These are phyloP conservation scores for Pitta sordida DNA, from an alignment of 2,113 vertebrate genomes.

Conservation along the genomic window DNA sequence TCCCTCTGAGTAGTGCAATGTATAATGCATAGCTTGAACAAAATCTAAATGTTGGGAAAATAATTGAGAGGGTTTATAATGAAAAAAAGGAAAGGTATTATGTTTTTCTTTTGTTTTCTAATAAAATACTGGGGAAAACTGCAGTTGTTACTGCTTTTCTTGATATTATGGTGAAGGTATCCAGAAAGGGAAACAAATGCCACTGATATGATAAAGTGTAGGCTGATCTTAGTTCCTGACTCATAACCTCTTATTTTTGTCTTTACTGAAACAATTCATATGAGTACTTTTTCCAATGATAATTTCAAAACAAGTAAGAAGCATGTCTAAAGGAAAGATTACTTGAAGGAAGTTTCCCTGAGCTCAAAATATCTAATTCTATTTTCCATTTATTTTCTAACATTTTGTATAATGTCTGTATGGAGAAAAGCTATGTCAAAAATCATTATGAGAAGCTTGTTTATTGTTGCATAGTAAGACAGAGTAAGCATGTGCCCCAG, in stretches of 20 bases:
- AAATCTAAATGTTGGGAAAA: not conserved
- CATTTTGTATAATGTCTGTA: not conserved
- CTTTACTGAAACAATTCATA: not conserved
- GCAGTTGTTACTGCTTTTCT: not conserved
- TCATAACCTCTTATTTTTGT: not conserved
- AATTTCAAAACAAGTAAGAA: not conserved
- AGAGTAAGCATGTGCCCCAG: no score
- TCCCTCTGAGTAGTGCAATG: not conserved
- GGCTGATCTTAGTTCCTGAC: accelerated
- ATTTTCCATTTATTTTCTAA: not conserved
- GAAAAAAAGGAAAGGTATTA: not conserved
- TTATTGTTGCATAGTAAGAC: not conserved
- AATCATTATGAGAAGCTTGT: not conserved
- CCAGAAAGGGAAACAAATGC: not conserved
- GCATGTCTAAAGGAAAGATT: not conserved
- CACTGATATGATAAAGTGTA: not conserved
- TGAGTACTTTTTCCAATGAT: not conserved
- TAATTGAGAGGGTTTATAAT: accelerated
- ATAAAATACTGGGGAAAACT: not conserved
- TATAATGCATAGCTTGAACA: not conserved
- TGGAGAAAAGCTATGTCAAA: not conserved
- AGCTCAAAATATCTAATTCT: not conserved
- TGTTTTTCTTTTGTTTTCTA: not conserved
- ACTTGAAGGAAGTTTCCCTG: not conserved
- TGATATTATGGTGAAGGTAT: not conserved